Evolutionary conservation across 1,140 invertebrate species (phyloP), one percentile per base, ranked within the genome.

Genomic region (Microvelia longipes): DNA sequence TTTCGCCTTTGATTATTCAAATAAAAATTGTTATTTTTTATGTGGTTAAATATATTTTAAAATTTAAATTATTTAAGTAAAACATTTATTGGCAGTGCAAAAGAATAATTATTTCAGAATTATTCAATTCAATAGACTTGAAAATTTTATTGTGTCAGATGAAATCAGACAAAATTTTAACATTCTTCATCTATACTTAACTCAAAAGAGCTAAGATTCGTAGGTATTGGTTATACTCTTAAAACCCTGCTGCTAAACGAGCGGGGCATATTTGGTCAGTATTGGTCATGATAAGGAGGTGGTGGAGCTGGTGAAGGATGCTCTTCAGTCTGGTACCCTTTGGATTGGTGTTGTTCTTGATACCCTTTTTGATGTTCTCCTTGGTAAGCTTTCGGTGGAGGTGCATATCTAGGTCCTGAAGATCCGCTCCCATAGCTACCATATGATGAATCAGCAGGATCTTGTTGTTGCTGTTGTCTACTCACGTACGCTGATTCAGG

Each of bases 201-300:
- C 35, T 50, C 35, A 50, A 50, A 50, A 5, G 35, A 50, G 35
- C 35, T 50, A 50, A 50, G 35, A 50, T 50, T 19, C 35, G 19
- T 50, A 50, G 35, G 35, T 50, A 50, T 50, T 5, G 62, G 62
- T 26, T 64, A 64, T 15, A 64, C 62, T 24, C 62, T 64, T 5
- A 64, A 24, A 14, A 64, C 25, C 15, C 62, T 15, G 15, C 62
- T 26, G 24, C 15, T 24, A 25, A 64, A 64, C 5, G 62, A 64
- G 15, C 62, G 62, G 62, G 62, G 62, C 11, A 64, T 11, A 24
- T 26, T 26, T 24, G 62, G 62, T 64, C 62, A 64, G 62, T 64
- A 64, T 26, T 64, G 62, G 62, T 64, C 62, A 26, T 64, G 62
- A 24, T 64, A 64, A 64, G 62, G 62, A 24, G 62, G 62, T 5